Percentiles rank a stretch among this genome's conserved stretches.
These are phyloP conservation scores for Falcunculus frontatus DNA, from an alignment of 2,113 vertebrate genomes.

Conservation along the genomic window DNA sequence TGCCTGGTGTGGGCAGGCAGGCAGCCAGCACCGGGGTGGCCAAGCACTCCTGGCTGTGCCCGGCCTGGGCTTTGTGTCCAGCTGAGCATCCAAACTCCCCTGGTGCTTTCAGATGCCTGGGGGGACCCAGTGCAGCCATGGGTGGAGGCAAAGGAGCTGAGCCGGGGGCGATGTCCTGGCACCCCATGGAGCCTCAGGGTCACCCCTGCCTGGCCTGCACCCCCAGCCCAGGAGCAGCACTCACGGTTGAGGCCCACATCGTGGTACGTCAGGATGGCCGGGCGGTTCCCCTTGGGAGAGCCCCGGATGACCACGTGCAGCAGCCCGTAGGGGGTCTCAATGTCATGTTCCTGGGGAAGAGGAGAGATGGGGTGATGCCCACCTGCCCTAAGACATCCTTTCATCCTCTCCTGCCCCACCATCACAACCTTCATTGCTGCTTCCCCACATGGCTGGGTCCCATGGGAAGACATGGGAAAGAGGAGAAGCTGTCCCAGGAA, in stretches of 20 bases:
- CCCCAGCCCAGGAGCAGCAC: constrained; percentile 44
- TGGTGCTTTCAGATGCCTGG: not conserved
- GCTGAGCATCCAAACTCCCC: not conserved
- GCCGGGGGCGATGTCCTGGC: not conserved
- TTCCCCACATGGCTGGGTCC: not conserved
- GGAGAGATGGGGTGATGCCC: not conserved
- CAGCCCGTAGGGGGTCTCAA: constrained; percentile 93
- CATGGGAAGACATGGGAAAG: not conserved
- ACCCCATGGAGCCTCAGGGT: not conserved
- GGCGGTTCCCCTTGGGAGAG: constrained; percentile 91
- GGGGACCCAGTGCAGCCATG: accelerated
- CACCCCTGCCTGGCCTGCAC: not conserved
- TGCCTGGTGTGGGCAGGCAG: not conserved
- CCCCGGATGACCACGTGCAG: constrained; percentile 95
- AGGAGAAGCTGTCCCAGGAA: not conserved
- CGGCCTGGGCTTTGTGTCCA: not conserved
- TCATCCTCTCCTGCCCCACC: not conserved
- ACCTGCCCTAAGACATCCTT: not conserved
- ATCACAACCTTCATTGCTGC: not conserved
- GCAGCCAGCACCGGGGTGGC: not conserved
- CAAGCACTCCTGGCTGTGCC: not conserved
- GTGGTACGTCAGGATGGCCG: constrained; percentile 94
- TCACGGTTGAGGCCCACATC: constrained; percentile 97
- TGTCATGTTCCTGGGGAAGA: constrained; percentile 87
- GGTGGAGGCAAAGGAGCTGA: not conserved